Conservation (phyloP, 2,113 vertebrate species). For the Okapia johnstoni region DNA sequence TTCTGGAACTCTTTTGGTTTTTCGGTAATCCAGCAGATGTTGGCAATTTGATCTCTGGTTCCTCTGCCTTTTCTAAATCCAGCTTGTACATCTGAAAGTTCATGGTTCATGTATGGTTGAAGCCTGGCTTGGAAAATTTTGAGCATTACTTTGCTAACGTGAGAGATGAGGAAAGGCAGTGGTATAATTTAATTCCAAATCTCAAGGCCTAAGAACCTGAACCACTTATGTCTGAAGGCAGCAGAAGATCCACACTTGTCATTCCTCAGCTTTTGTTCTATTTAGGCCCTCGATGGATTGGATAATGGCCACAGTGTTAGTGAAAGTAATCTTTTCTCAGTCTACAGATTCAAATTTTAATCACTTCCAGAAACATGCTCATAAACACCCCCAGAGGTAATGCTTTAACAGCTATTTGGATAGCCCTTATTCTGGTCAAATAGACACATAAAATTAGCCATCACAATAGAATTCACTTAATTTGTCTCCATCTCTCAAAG, state of each 20-base stretch:
- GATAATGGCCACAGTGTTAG: too few relatives aligned
- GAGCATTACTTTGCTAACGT: neutral
- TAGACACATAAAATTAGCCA: neutral
- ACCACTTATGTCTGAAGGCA: neutral
- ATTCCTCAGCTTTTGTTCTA: neutral
- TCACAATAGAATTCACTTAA: neutral
- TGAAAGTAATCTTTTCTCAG: neutral
- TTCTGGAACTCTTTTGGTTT: neutral
- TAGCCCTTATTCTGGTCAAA: neutral
- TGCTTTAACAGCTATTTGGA: neutral
- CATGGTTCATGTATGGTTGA: rapidly evolving
- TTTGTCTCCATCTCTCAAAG: neutral
- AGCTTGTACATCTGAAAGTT: neutral
- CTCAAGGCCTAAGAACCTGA: neutral
- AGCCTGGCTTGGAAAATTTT: neutral
- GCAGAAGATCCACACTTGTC: neutral
- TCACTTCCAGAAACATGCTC: neutral
- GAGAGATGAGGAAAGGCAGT: neutral
- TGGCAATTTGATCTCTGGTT: neutral
- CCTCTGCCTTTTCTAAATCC: neutral
- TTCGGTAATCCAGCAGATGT: neutral
- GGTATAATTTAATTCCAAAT: neutral
- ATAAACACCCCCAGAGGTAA: neutral
- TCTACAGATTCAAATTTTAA: neutral
- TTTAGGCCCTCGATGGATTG: neutral